Evolutionary conservation across 1,140 invertebrate species (phyloP), one percentile per base, ranked within the genome.

Genomic region (Rhopalosiphum padi): DNA sequence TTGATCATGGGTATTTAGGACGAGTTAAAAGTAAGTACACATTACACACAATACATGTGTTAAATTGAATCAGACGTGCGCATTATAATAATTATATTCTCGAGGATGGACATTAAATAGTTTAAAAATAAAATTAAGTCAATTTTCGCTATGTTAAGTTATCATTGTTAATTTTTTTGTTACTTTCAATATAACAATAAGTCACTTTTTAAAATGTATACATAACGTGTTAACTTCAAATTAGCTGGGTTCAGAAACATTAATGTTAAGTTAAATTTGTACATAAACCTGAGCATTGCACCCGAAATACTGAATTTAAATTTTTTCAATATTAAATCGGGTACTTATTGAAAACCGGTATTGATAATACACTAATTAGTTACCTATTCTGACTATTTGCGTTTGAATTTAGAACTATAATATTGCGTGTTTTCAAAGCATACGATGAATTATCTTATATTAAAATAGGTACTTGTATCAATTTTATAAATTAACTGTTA

Each of bases 81-180:
- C n/a, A 77, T 77, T 77, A 77, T n/a, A 77, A 21, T 77, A 35
- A 77, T 77, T 77, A 22, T 15, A 18, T 21, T n/a, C 3, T 8
- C 1, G 5, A n/a, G 0, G 60, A 0, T n/a, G n/a, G 30, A 3
- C 1, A n/a, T 18, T 30, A 15, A 68, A 4, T 0, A 68, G 60
- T 68, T 68, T 4, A 68, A 68, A 68, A 30, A n/a, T 68, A 30
- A 68, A 0, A 68, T 68, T n/a, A n/a, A n/a, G 30, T 35, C 1
- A 30, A 30, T 60, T 60, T 60, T 11, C 11, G 30, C 55, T 11
- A 11, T 30, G 0, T 30, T 60, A 30, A 60, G 2, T 30, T 6
- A n/a, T 4, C n/a, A n/a, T 68, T 6, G 60, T 5, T 68, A n/a
- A n/a, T 5, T 30, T 11, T 11, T 68, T 68, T 18, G 30, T 15